Base-by-base conservation (phyloP, 2,888 invertebrate genomes). In the Iphiclides podalirius region DNA sequence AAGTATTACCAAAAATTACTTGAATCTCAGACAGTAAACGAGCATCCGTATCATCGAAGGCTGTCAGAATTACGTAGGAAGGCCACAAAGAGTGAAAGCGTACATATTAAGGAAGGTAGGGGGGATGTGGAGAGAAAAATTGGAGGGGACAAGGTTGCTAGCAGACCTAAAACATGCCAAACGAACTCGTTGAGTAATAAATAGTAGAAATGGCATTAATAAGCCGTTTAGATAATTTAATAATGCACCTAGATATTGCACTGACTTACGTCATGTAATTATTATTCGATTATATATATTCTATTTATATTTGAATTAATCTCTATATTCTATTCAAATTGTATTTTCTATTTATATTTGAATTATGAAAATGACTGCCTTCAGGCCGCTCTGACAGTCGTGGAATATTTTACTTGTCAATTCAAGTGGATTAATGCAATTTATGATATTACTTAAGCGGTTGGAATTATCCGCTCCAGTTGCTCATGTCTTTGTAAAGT, bases 111-210 rank as follows among this genome's bases (percentile, higher is more conserved):
- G 65, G 67, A 67, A 60, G 70, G 52, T 48, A 48, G 61, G 55
- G 58, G 60, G 53, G 57, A 44, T 40, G 46, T 37, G 44, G 28
- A 50, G 52, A 55, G 53, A 43, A 50, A 52, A 58, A 53, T 47
- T 54, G 60, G 57, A 64, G 69, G 70, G 66, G 61, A 70, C 86
- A 85, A 86, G 86, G 86, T 80, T 86, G 83, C 78, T 72, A 78
- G 79, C 80, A 74, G 68, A 72, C 75, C 73, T 67, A 68, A 79
- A 71, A 72, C 78, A 74, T 74, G 79, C 81, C 72, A 77, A 81
- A 80, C 79, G 75, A 65, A 74, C 77, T 62, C 62, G 72, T 85
- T 84, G 83, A 75, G 86, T 83, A 86, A 85, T 78, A 75, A 70
- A 72, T 72, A 80, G 77, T 79, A 78, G 78, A 66, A 67, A 66